Conservation (phyloP, 2,113 vertebrate genomes). For the Embiotoca jacksoni region DNA sequence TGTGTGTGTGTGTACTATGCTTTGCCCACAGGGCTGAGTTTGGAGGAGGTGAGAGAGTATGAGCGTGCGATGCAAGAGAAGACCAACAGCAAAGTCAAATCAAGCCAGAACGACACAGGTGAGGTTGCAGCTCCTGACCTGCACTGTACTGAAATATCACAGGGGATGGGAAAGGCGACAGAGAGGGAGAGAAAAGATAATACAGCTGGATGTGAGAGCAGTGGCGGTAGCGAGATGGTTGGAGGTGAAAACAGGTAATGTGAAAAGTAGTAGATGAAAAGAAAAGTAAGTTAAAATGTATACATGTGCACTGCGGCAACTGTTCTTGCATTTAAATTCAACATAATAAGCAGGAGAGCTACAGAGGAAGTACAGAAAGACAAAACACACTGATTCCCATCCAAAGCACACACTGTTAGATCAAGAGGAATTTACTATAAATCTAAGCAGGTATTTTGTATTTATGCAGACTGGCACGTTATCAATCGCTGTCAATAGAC, state of each 20-base stretch:
- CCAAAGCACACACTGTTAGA: constrained; percentile 3
- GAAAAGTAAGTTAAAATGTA: constrained; percentile 37
- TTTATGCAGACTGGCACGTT: neutral
- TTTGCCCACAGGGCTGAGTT: constrained; percentile 78
- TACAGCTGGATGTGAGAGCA: constrained; percentile 19
- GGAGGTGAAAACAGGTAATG: constrained; percentile 7
- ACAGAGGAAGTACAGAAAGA: neutral
- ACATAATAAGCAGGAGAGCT: constrained; percentile 28
- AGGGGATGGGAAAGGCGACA: constrained; percentile 11
- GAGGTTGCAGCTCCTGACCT: constrained; percentile 59
- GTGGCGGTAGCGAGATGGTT: neutral
- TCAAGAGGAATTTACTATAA: constrained; percentile 13
- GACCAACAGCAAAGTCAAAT: constrained; percentile 87
- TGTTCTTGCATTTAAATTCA: constrained; percentile 44
- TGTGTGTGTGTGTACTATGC: too few relatives aligned
- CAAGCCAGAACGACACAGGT: constrained; percentile 79
- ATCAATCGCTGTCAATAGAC: neutral
- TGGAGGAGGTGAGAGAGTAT: constrained; percentile 85
- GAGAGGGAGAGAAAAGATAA: neutral
- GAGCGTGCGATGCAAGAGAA: constrained; percentile 83
- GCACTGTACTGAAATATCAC: constrained; percentile 50
- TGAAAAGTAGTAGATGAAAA: constrained; percentile 26
- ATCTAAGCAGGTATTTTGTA: constrained; percentile 1
- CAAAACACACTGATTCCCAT: neutral
- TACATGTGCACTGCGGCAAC: constrained; percentile 18